Percentiles rank a stretch among this genome's conserved stretches.
Conservation (phyloP, 2,113 vertebrate species). For the Zosterops lateralis region DNA sequence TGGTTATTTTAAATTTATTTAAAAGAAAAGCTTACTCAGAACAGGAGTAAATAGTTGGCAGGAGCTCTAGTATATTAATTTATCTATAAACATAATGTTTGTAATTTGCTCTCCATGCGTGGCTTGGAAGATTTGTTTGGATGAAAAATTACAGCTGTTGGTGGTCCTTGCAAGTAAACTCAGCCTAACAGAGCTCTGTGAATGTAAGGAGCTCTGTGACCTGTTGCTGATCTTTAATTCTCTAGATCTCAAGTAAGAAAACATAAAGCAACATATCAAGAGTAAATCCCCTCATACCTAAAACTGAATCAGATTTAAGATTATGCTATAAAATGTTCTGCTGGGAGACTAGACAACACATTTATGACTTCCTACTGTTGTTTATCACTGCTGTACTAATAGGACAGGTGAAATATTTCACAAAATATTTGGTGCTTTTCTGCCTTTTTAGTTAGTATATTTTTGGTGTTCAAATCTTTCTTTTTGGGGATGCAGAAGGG, state of each 20-base stretch:
- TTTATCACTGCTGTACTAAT: background rate
- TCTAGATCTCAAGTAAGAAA: background rate
- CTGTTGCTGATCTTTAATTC: background rate
- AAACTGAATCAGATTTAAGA: background rate
- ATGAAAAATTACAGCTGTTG: background rate
- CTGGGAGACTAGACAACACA: background rate
- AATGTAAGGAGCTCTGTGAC: background rate
- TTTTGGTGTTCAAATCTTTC: background rate
- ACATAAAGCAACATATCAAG: background rate
- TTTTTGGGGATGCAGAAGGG: background rate
- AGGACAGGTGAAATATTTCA: background rate
- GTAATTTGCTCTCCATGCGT: background rate
- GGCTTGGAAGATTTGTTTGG: background rate
- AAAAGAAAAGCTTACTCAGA: conserved; percentile 1
- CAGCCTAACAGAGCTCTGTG: background rate
- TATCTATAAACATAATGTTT: background rate
- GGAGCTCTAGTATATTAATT: background rate
- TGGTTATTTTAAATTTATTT: conserved; percentile 37
- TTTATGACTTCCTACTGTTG: background rate
- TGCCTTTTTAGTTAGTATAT: background rate
- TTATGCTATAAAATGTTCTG: background rate
- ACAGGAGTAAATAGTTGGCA: conserved; percentile 23
- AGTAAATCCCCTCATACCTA: background rate
- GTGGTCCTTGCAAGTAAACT: background rate
- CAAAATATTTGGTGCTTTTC: background rate